Base-by-base conservation (phyloP, 2,888 invertebrate genomes). In the Acanthosoma haemorrhoidale region DNA sequence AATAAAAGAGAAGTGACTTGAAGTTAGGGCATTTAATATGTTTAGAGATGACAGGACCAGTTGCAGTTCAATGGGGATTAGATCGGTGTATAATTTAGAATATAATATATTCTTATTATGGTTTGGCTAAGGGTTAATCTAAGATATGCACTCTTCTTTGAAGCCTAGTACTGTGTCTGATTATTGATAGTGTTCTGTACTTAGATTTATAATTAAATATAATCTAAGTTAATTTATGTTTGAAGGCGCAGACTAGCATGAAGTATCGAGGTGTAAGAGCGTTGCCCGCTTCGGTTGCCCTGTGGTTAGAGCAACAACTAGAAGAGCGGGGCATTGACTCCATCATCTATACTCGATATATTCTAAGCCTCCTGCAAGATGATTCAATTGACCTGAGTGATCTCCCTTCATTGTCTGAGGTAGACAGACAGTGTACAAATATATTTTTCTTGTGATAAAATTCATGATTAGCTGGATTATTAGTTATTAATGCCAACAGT, bases 281-380 rank as follows among this genome's bases (percentile, higher is more conserved):
- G 77, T 83, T 84, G 81, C 84, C 85, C 79, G 83, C 84, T 80
- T 86, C 86, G 81, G 85, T 89, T 80, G 87, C 87, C 80, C 84
- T 86, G 82, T 90, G 89, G 89, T 84, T 90, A 78, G 87, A 88
- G 79, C 85, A 86, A 80, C 87, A 88, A 82, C 82, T 90, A 81
- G 88, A 89, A 82, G 85, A 86, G 78, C 84, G 88, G 80, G 89
- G 89, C 78, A 87, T 90, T 78, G 89, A 90, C 81, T 86, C 87
- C 75, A 83, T 85, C 73, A 84, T 84, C 75, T 87, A 88, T 81
- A 85, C 87, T 76, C 85, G 86, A 74, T 87, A 87, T 79, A 83
- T 88, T 75, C 82, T 88, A 76, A 85, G 86, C 79, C 82, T 88
- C 75, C 81, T 87, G 76, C 81, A 83, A 58, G 71, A 73, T 51